Base-by-base conservation (phyloP, 2,888 invertebrate genomes). In the Hololepta plana region DNA sequence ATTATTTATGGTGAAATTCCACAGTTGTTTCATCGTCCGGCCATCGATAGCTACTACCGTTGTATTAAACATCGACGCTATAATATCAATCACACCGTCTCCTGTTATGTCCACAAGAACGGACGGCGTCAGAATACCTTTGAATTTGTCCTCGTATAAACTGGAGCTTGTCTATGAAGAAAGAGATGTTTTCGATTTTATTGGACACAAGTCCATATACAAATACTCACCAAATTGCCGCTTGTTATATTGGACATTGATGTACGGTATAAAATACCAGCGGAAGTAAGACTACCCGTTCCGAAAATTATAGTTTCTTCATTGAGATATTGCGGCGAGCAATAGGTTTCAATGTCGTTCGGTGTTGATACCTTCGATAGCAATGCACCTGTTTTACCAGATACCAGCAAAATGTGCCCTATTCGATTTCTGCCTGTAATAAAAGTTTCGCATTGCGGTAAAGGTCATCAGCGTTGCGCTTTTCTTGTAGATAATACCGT, bases 31-130 rank as follows among this genome's bases (percentile, higher is more conserved):
- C 35, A 68, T 72, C 6, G 64, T 70, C 15, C 55, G 49, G 1
- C 82, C 82, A 51, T 81, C 63, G 34, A 79, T 67, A 3, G 80
- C 79, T 29, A 71, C 55, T 5, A 81, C 60, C 1, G 68, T 69
- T 3, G 75, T 70, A 44, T 79, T 76, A 38, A 72, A 77, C 41
- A 72, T 64, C 0, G 77, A 66, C 17, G 73, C 63, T 3, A 84
- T 59, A 29, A 84, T 72, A 44, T 84, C 84, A 21, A 67, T 62
- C 1, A 71, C 54, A 2, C 62, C 60, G 47, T 84, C 84, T 2
- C 63, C 64, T 12, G 68, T 81, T 22, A 82, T 56, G 44, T 82
- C 82, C 1, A 68, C 64, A 13, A 82, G 45, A 21, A 79, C 56
- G 2, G 72, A 62, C 6, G 70, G 67, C 6, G 67, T 58, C 53